These are phyloP conservation scores for Drosophila saltans DNA, from an alignment of 1,140 invertebrate genomes.

Conservation along the genomic window DNA sequence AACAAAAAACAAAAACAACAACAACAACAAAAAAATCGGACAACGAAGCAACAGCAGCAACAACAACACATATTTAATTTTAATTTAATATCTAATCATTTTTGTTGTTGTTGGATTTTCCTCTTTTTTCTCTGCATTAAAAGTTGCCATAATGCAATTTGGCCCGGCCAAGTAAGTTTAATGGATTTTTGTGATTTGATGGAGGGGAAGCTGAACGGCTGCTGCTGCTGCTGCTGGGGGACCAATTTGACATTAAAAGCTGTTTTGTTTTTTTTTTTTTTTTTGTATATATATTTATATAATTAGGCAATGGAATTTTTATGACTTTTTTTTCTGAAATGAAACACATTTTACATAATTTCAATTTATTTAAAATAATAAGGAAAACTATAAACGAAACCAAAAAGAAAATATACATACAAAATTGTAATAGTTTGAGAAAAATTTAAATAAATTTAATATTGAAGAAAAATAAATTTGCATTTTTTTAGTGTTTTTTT, in stretches of 20 bases:
- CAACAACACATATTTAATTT: slow-evolving; percentile 66
- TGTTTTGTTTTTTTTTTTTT: not conserved
- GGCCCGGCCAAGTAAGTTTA: slow-evolving; percentile 44
- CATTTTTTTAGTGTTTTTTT: too few relatives aligned
- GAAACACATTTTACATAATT: slow-evolving; percentile 4
- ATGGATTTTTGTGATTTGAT: slow-evolving; percentile 67
- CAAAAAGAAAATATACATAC: not conserved
- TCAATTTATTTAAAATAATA: not conserved
- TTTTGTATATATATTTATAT: not conserved
- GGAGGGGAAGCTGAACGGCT: not conserved
- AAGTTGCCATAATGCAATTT: slow-evolving; percentile 56
- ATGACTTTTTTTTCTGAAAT: not conserved
- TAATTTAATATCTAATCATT: slow-evolving; percentile 81
- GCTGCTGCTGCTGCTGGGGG: not conserved
- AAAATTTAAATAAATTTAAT: too few relatives aligned
- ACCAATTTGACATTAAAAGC: not conserved
- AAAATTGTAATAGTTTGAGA: too few relatives aligned
- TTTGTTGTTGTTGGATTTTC: slow-evolving; percentile 49
- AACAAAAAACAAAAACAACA: slow-evolving; percentile 33
- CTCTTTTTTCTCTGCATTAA: slow-evolving; percentile 67
- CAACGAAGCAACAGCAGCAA: slow-evolving; percentile 16
- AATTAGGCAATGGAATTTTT: slow-evolving; percentile 2
- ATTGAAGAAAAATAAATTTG: too few relatives aligned
- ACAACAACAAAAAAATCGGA: slow-evolving; percentile 25
- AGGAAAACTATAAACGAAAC: not conserved